phyloP scores from a whole-genome alignment of 92 coral and sea anemone species.

The Phenganax marumi region DNA sequence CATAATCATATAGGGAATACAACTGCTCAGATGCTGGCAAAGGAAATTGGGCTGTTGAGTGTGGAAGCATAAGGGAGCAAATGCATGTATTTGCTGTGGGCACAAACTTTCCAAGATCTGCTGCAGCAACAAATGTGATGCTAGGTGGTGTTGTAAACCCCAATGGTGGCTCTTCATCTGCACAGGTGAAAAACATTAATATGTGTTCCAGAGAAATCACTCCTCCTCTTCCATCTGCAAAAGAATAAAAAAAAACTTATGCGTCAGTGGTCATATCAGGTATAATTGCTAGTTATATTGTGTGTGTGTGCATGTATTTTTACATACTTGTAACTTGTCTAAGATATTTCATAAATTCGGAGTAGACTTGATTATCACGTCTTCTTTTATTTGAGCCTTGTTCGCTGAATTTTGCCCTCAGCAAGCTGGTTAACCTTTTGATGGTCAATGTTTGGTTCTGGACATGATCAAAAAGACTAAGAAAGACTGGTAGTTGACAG shows the following conservation, averaged over 20 bases:
- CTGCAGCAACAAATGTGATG: slow-evolving; percentile 20
- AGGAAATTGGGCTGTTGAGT: slow-evolving; percentile 29
- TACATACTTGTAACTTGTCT: slow-evolving; percentile 57
- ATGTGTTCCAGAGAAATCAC: slow-evolving; percentile 31
- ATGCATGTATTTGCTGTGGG: slow-evolving; percentile 45
- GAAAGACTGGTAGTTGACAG: background rate
- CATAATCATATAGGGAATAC: slow-evolving; percentile 38
- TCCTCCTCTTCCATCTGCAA: slow-evolving; percentile 37
- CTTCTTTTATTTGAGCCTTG: slow-evolving; percentile 46
- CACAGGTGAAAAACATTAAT: slow-evolving; percentile 22
- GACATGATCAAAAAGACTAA: background rate
- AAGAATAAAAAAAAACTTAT: background rate
- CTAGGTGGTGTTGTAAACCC: slow-evolving; percentile 31
- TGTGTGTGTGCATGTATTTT: background rate
- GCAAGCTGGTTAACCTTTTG: slow-evolving; percentile 33
- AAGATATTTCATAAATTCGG: slow-evolving; percentile 47
- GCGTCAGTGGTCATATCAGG: background rate
- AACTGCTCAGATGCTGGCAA: slow-evolving; percentile 28
- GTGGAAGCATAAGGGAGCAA: slow-evolving; percentile 41
- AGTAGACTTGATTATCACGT: slow-evolving; percentile 45
- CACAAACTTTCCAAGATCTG: slow-evolving; percentile 1
- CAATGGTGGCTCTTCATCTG: slow-evolving; percentile 36
- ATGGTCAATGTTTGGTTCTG: slow-evolving; percentile 14
- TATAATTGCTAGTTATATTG: background rate
- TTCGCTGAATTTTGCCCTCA: slow-evolving; percentile 48